These are phyloP conservation scores for Sebastes iracundus DNA, from an alignment of 2,797 vertebrate genomes.

Conservation along the genomic window DNA sequence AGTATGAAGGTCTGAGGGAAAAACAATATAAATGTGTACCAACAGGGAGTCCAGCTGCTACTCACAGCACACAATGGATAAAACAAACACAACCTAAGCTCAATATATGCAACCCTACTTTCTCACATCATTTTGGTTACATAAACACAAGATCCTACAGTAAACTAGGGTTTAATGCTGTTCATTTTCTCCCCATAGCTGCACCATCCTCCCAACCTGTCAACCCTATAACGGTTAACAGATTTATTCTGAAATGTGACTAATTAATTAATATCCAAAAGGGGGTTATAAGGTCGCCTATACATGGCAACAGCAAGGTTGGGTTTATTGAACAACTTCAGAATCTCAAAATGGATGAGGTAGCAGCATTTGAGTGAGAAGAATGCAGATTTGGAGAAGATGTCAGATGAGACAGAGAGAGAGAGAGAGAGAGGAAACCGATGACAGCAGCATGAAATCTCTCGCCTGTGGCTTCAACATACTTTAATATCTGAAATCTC, in stretches of 20 bases:
- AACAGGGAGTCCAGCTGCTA: conserved; percentile 45
- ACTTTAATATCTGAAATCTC: conserved; percentile 11
- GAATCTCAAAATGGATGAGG: not conserved
- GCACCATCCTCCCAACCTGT: conserved; percentile 11
- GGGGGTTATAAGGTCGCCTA: not conserved
- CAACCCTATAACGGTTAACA: conserved; percentile 33
- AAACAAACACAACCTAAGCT: not conserved
- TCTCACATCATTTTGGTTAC: not conserved
- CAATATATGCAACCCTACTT: not conserved
- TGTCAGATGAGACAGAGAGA: conserved; percentile 8
- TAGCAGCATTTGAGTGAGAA: conserved; percentile 3
- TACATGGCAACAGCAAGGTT: not conserved
- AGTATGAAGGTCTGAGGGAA: conserved; percentile 22
- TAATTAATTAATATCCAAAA: conserved; percentile 27
- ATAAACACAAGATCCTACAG: not conserved
- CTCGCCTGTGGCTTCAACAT: conserved; percentile 12
- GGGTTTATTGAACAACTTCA: conserved; percentile 10
- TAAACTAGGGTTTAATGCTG: not conserved
- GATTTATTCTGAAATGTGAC: conserved; percentile 19
- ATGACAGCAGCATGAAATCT: conserved; percentile 18
- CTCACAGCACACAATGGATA: conserved; percentile 10
- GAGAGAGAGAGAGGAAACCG: not conserved
- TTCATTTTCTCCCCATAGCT: not conserved
- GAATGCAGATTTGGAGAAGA: conserved; percentile 27
- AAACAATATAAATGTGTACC: conserved; percentile 9